Conservation (phyloP, 2,113 vertebrate genomes). For the Clinocottus analis region DNA sequence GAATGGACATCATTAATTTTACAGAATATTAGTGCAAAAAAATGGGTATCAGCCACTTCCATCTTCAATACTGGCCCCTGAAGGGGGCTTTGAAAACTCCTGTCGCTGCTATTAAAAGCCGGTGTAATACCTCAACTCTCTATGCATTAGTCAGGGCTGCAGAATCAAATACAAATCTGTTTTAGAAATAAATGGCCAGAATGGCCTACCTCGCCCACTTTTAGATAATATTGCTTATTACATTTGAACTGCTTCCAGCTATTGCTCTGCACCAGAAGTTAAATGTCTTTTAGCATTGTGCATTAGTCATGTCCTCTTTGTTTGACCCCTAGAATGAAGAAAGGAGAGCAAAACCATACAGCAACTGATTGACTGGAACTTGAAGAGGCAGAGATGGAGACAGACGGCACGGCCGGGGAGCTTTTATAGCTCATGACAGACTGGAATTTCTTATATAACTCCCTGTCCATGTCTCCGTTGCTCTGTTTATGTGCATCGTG, state of each 20-base stretch:
- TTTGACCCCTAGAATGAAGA: constrained; percentile 27
- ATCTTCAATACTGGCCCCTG: background rate
- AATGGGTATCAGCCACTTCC: background rate
- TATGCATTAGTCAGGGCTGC: background rate
- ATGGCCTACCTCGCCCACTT: background rate
- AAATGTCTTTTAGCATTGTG: background rate
- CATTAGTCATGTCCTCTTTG: constrained; percentile 19
- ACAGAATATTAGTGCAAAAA: background rate
- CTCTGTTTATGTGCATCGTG: constrained; percentile 39
- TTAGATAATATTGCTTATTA: background rate
- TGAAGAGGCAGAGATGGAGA: constrained; percentile 29
- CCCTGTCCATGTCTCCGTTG: constrained; percentile 33
- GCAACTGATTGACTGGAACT: constrained; percentile 47
- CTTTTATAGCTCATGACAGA: constrained; percentile 65
- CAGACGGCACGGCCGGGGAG: constrained; percentile 42
- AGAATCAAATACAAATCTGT: background rate
- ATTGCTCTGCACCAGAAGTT: background rate
- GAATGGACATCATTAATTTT: background rate
- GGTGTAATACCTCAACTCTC: background rate
- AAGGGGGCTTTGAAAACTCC: background rate
- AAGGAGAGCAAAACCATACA: constrained; percentile 32
- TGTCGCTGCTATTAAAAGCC: background rate
- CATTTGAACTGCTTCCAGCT: background rate
- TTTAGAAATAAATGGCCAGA: background rate
- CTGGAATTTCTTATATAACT: constrained; percentile 53